Conservation (phyloP, 2,113 vertebrate genomes). For the Aspiorhynchus laticeps region DNA sequence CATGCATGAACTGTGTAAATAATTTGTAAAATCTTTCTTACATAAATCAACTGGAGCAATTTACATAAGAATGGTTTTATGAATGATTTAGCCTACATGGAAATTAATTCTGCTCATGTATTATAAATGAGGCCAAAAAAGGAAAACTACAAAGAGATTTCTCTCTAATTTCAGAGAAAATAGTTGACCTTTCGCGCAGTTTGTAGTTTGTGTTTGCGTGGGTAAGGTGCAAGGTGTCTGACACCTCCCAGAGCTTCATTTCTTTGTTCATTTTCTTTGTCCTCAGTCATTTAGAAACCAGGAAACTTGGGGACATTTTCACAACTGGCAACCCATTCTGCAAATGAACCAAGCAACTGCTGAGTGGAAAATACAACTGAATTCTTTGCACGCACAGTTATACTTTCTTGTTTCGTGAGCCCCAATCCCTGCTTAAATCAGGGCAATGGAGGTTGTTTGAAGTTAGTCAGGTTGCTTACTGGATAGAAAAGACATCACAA, state of each 20-base stretch:
- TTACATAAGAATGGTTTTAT: neutral
- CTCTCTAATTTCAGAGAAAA: conserved; percentile 7
- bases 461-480: neutral
- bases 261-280: neutral
- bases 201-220: conserved; percentile 22
- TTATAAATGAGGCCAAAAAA: neutral
- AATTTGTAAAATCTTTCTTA: neutral
- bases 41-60: neutral
- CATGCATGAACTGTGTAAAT: neutral
- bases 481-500: neutral
- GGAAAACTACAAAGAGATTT: neutral
- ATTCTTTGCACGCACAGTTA: conserved; percentile 20
- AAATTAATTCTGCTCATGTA: neutral
- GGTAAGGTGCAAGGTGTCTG: conserved; percentile 18
- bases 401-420: neutral
- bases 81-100: neutral
- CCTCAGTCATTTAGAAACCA: conserved; percentile 38
- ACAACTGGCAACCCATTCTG: conserved; percentile 3
- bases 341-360: conserved; percentile 11
- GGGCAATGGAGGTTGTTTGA: neutral
- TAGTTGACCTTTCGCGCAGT: neutral
- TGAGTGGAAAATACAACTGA: conserved; percentile 12
- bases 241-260: neutral
- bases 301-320: conserved; percentile 29
- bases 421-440: neutral